phyloP scores from a whole-genome alignment of 53 echinoderm and acorn worm genomes.

The Patiria pectinifera region DNA sequence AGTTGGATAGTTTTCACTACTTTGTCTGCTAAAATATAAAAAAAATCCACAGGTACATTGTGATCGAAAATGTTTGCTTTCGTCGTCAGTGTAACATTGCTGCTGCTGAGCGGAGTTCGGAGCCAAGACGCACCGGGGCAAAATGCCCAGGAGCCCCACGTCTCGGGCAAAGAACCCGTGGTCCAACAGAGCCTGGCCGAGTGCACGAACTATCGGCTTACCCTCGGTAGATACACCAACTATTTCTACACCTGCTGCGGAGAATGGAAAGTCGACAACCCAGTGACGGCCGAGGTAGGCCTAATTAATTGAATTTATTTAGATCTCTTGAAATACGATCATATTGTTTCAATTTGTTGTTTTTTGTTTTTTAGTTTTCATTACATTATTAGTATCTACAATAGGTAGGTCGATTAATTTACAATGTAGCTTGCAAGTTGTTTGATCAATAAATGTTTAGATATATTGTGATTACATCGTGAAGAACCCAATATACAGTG shows the following conservation, averaged over 20 bases:
- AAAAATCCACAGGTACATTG: background rate
- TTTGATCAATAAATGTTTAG: too few species aligned
- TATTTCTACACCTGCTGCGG: slow-evolving; percentile 55
- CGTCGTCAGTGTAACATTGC: slow-evolving; percentile 5
- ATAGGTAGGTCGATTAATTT: too few species aligned
- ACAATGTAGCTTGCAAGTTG: too few species aligned
- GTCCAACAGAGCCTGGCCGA: slow-evolving; percentile 1
- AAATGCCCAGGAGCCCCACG: background rate
- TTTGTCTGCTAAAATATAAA: background rate
- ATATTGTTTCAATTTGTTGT: too few species aligned
- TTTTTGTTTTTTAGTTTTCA: too few species aligned
- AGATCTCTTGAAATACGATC: too few species aligned
- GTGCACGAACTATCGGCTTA: slow-evolving; percentile 24
- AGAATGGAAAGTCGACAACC: slow-evolving; percentile 2
- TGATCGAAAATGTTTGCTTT: slow-evolving; percentile 8
- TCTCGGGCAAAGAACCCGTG: background rate
- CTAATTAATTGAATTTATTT: background rate
- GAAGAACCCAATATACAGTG: too few species aligned
- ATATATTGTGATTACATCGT: too few species aligned
- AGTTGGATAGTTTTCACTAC: background rate
- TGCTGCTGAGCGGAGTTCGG: background rate
- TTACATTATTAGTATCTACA: too few species aligned
- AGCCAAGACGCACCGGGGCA: background rate
- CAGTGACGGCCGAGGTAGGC: slow-evolving; percentile 14
- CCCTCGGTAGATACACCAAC: slow-evolving; percentile 38